Conservation (phyloP, 2,113 vertebrate species). For the Pagrus major region DNA sequence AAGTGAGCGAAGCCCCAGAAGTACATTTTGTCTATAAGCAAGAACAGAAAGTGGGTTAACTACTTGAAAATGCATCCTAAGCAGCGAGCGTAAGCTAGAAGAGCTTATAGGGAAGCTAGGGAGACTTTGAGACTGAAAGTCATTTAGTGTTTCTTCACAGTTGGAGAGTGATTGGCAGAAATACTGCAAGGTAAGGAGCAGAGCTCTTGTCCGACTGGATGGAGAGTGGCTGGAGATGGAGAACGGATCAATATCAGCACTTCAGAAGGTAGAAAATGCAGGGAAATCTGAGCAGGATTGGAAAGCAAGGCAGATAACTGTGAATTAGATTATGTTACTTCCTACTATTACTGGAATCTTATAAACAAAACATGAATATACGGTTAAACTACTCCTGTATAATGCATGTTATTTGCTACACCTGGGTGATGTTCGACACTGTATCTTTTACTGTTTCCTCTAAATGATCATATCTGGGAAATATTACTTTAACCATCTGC, state of each 20-base stretch:
- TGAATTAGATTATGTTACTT: neutral
- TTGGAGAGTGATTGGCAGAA: slow-evolving; percentile 39
- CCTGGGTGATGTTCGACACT: neutral
- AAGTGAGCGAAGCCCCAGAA: slow-evolving; percentile 56
- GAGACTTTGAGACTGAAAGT: slow-evolving; percentile 57
- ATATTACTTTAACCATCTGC: neutral
- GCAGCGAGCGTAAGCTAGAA: slow-evolving; percentile 52
- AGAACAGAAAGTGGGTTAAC: slow-evolving; percentile 69
- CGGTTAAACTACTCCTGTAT: no score
- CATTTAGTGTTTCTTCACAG: slow-evolving; percentile 54
- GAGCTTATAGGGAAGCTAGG: slow-evolving; percentile 55
- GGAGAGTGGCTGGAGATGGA: slow-evolving; percentile 2
- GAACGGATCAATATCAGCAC: slow-evolving; percentile 17
- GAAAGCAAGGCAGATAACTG: neutral
- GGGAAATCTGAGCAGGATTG: neutral
- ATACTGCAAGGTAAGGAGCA: slow-evolving; percentile 28
- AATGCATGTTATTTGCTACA: neutral
- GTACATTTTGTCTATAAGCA: slow-evolving; percentile 54
- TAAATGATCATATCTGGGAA: slow-evolving; percentile 19
- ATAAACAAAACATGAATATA: neutral
- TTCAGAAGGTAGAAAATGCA: neutral
- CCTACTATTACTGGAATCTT: neutral
- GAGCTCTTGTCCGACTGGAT: slow-evolving; percentile 15
- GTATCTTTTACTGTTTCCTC: slow-evolving; percentile 21
- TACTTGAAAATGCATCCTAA: slow-evolving; percentile 61